Conservation (phyloP, 2,797 vertebrate genomes). For the Hoplostethus atlanticus region DNA sequence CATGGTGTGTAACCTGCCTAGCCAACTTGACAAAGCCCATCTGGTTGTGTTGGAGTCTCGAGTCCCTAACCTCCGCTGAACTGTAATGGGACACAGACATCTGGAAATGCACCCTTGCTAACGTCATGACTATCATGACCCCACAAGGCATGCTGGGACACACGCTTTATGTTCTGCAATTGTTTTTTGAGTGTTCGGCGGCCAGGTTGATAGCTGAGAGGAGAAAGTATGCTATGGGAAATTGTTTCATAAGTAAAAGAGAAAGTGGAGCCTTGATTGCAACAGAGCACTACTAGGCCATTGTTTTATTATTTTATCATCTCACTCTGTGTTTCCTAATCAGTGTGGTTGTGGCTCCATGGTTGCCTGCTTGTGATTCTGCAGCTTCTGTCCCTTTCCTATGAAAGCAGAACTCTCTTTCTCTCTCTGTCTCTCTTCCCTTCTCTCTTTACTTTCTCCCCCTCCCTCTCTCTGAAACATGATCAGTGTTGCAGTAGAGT, state of each 20-base stretch:
- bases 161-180: neutral
- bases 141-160: constrained; percentile 10
- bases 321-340: constrained; percentile 29
- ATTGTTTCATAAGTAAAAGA: neutral
- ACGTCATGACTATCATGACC: constrained; percentile 19
- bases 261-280: constrained; percentile 1
- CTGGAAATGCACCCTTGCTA: constrained; percentile 47
- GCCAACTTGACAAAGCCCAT: constrained; percentile 39
- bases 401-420: constrained; percentile 64
- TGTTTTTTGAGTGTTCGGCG: neutral
- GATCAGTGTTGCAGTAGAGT: constrained; percentile 56
- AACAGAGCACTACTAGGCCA: constrained; percentile 8
- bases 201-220: constrained; percentile 20
- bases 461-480: constrained; percentile 55
- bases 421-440: neutral
- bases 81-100: constrained; percentile 50
- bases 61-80: constrained; percentile 24
- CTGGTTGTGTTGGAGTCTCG: constrained; percentile 9
- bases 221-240: constrained; percentile 1
- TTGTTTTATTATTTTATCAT: constrained; percentile 2
- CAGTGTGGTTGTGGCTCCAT: constrained; percentile 19
- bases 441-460: constrained; percentile 6
- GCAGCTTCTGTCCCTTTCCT: constrained; percentile 27
- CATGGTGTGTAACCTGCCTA: neutral
- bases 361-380: constrained; percentile 17